Evolutionary conservation across 2,113 vertebrate genomes (phyloP).

Genomic region (Pluvialis apricaria): DNA sequence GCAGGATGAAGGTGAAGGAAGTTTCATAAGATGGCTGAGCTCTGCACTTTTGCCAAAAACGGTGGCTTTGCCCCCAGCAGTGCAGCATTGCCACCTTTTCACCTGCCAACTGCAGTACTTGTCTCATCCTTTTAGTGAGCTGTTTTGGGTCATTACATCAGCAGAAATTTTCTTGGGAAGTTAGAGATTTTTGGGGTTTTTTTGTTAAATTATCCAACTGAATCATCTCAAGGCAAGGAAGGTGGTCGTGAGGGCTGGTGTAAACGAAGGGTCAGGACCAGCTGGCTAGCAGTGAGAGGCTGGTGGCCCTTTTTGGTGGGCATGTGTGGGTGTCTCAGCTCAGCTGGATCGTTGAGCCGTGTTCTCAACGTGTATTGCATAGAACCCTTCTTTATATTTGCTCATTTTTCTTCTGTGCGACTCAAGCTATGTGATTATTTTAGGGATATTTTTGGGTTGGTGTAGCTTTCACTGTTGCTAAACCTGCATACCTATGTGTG

Average conservation of each 20-base stretch:
- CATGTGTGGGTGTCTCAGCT: rapidly evolving
- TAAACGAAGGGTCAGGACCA: neutral
- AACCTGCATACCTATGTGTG: neutral
- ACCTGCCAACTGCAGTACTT: neutral
- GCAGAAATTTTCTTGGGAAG: neutral
- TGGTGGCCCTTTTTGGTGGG: neutral
- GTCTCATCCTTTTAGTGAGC: neutral
- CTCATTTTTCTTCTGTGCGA: neutral
- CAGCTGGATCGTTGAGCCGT: neutral
- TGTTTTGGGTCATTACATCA: neutral
- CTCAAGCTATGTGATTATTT: neutral
- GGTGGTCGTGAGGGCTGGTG: neutral
- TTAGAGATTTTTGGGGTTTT: too few species aligned
- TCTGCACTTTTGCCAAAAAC: neutral
- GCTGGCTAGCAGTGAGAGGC: neutral
- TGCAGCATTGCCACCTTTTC: neutral
- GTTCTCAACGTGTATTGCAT: neutral
- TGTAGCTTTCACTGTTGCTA: neutral
- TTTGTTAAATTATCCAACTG: neutral
- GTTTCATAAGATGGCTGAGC: neutral
- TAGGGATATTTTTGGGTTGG: neutral
- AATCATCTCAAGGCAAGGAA: neutral
- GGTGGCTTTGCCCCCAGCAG: neutral
- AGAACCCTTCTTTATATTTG: neutral
- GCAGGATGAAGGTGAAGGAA: neutral